Evolutionary conservation across 2,797 vertebrate species (phyloP).

Genomic region (Tamandua tetradactyla): DNA sequence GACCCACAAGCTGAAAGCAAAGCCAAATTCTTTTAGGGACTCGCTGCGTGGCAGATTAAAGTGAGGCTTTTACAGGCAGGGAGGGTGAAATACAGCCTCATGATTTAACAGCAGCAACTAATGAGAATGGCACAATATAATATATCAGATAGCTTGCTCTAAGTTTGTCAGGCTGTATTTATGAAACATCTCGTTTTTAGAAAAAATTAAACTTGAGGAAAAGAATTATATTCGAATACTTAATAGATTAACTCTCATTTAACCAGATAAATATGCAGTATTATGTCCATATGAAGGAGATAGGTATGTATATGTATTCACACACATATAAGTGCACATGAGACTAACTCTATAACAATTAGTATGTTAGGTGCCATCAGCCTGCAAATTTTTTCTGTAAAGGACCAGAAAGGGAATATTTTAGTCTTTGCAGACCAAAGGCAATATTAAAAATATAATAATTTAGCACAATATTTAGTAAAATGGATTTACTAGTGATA

Average conservation of each 20-base stretch:
- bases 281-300: background rate
- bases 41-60: background rate
- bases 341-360: background rate
- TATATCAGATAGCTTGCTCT: background rate
- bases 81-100: background rate
- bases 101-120: background rate
- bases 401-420: background rate
- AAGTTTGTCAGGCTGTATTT: background rate
- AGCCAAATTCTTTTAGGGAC: background rate
- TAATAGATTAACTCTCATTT: background rate
- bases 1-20: background rate
- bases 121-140: background rate
- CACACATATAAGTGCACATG: background rate
- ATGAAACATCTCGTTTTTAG: slow-evolving; percentile 17
- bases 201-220: background rate
- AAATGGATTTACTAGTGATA: background rate
- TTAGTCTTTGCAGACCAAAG: background rate
- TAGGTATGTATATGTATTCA: background rate
- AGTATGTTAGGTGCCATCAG: background rate
- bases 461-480: background rate
- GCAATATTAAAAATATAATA: background rate
- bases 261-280: background rate
- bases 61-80: background rate
- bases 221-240: background rate
- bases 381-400: background rate